Evolutionary conservation across 2,888 invertebrate genomes (phyloP), one percentile per base, ranked within the genome.

Genomic region (Zele albiditarsus): DNA sequence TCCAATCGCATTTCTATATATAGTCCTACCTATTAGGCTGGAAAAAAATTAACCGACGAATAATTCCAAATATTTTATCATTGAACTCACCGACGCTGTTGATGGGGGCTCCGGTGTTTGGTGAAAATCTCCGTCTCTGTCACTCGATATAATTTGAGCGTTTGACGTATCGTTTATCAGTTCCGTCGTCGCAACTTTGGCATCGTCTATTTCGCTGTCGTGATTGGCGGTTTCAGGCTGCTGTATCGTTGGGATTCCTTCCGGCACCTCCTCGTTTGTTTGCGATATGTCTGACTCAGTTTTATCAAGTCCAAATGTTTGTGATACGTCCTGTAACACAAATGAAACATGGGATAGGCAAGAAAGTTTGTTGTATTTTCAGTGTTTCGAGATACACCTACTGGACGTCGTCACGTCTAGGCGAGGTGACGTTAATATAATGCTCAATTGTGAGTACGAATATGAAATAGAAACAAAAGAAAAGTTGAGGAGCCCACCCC

Each of bases 281-380:
- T 79, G 70, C 62, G 67, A 27, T 33, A 60, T 65, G 28, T 83
- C 84, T 53, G 78, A 67, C 74, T 88, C 88, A 58, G 81, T 77
- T 82, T 87, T 88, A 76, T 89, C 87, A 76, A 89, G 83, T 72
- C 89, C 89, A 79, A 88, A 89, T 62, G 89, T 86, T 81, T 89
- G 88, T 62, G 87, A 88, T 77, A 89, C 87, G 77, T 89, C 88
- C 89, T 89, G 69, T 53, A 73, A 66, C 38, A 74, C 16, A 73
- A 65, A 27, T 31, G 49, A 38, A 57, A 63, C 53, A 42, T 49
- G 31, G 58, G 42, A 8, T 33, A 58, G 25, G 31, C 38, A 12
- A 53, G 38, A 8, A 69, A n/a, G 53, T 33, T 33, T 16, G n/a
- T 58, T 58, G 16, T 16, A 31, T 28, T 25, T 25, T 20, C 33